phyloP scores from a whole-genome alignment of 2,113 vertebrate species.

The Bufo gargarizans region DNA sequence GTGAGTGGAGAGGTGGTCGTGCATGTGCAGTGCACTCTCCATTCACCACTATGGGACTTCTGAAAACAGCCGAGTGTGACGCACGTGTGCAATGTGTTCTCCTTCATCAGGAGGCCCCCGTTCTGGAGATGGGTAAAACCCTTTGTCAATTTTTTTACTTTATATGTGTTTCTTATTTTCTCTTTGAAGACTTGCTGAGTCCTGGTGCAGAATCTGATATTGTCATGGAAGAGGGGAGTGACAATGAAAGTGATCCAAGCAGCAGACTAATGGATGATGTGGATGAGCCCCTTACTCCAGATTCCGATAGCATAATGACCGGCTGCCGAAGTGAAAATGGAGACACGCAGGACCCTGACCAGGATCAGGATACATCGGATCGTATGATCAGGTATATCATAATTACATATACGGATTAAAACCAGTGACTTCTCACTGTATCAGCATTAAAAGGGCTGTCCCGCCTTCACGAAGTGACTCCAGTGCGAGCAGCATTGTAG shows the following conservation, averaged over 20 bases:
- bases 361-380: conserved; percentile 84
- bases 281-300: conserved; percentile 83
- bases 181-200: conserved; percentile 29
- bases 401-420: no score
- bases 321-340: conserved; percentile 78
- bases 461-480: no score
- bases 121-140: no score
- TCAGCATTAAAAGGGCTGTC: no score
- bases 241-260: conserved; percentile 85
- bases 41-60: no score
- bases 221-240: conserved; percentile 90
- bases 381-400: conserved; percentile 87
- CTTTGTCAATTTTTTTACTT: neutral
- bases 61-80: no score
- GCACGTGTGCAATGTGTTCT: no score
- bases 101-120: no score
- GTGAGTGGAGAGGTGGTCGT: no score
- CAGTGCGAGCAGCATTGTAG: no score
- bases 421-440: no score
- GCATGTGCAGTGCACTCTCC: no score
- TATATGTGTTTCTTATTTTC: neutral
- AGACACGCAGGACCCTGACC: conserved; percentile 86
- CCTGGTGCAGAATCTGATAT: conserved; percentile 73
- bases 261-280: conserved; percentile 86
- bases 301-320: conserved; percentile 78